Base-by-base conservation (phyloP, 1,140 invertebrate genomes). In the Thaumatotibia leucotreta region DNA sequence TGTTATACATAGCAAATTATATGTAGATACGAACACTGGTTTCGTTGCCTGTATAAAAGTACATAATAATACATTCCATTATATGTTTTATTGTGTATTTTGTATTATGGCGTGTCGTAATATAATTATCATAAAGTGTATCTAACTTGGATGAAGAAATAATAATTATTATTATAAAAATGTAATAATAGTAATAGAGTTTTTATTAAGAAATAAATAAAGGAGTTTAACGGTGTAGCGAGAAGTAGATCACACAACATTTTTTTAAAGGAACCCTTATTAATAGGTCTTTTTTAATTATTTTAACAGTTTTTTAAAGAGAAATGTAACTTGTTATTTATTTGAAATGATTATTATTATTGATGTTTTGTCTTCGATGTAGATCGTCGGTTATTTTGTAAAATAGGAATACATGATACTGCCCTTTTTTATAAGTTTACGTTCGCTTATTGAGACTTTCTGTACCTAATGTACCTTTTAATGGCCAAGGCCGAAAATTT, bases 331-430 rank as follows among this genome's bases (percentile, higher is more conserved):
- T 90, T 89, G 88, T 90, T 90, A 90, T 90, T 90, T 90, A 90
- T 90, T 90, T 89, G 83, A 90, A 90, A 90, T 88, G 86, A 89
- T 89, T 89, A 88, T 86, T 86, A 90, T 84, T 88, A 87, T 84
- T 85, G 84, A 86, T 86, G 86, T 88, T 88, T 88, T 84, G 74
- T 75, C 76, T 83, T 81, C 80, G 76, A 74, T 82, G 79, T 89
- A 86, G 83, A 77, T 79, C 76, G 72, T 84, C 72, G 75, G 71
- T 83, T 89, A 86, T 82, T 79, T 88, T 88, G 86, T 88, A 88
- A 86, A 79, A 82, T 88, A 86, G 79, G 75, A 74, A 78, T 84
- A 86, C 72, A 77, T 65, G 78, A 88, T 88, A 88, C 86, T 88
- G 86, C 88, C 88, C 82, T 70, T 80, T 82, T 82, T 77, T 82